phyloP scores from a whole-genome alignment of 2,797 vertebrate species.

The Capromys pilorides region DNA sequence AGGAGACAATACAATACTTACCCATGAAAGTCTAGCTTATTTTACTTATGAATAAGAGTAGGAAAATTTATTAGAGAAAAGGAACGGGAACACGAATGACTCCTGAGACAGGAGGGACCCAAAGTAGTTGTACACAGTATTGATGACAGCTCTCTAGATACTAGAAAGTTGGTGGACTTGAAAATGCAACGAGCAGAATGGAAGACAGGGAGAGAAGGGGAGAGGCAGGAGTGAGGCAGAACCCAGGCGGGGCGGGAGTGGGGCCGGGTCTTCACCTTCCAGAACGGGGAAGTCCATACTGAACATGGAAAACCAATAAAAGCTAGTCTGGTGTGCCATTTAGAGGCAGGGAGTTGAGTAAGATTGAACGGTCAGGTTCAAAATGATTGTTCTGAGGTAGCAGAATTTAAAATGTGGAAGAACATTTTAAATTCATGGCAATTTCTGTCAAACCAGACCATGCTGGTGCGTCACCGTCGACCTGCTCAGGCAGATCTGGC shows the following conservation, averaged over 20 bases:
- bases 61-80: background rate
- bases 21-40: too few relatives aligned
- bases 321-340: background rate
- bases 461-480: background rate
- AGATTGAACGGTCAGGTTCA: slow-evolving; percentile 31
- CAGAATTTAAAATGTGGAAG: background rate
- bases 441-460: background rate
- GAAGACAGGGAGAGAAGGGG: background rate
- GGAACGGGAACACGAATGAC: background rate
- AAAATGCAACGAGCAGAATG: background rate
- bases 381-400: background rate
- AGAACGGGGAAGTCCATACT: background rate
- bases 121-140: background rate
- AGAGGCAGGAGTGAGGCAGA: background rate
- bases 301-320: background rate
- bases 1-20: too few relatives aligned
- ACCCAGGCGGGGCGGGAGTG: too few relatives aligned
- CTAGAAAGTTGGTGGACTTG: background rate
- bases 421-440: background rate
- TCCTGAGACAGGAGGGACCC: background rate
- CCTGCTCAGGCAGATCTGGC: background rate
- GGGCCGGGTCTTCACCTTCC: background rate
- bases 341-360: slow-evolving; percentile 4
- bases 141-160: background rate
- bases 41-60: too few relatives aligned